Percentiles rank a stretch among this genome's conserved stretches.
These are phyloP conservation scores for Varanus komodoensis DNA, from an alignment of 2,113 vertebrate species.

Conservation along the genomic window DNA sequence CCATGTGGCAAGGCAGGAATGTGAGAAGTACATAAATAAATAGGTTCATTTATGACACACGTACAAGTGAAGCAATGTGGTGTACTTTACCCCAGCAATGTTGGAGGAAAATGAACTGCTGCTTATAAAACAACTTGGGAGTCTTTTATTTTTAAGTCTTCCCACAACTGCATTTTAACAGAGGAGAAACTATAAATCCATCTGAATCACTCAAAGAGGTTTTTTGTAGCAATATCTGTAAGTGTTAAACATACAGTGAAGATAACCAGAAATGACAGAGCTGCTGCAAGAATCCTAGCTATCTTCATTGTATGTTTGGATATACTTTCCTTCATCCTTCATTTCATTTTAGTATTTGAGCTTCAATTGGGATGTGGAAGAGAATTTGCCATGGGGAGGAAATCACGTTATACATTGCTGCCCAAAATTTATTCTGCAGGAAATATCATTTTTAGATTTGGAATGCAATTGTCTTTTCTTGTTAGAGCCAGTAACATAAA, in stretches of 20 bases:
- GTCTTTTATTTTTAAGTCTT: constrained; percentile 10
- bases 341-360: constrained; percentile 1
- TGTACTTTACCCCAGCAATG: not conserved
- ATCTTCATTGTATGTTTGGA: not conserved
- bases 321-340: not conserved
- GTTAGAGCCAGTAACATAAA: not conserved
- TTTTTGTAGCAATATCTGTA: not conserved
- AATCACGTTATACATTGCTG: not conserved
- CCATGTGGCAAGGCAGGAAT: not conserved
- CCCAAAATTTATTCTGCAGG: not conserved
- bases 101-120: not conserved
- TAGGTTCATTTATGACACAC: not conserved
- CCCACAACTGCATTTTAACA: constrained; percentile 1
- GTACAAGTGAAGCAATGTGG: not conserved
- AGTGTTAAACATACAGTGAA: not conserved
- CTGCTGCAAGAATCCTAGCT: not conserved
- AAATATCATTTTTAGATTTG: not conserved
- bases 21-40: not conserved
- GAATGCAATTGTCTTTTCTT: not conserved
- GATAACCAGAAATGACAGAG: not conserved
- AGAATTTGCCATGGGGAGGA: not conserved
- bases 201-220: not conserved
- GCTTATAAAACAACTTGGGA: not conserved
- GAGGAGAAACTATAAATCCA: not conserved
- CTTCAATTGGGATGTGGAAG: not conserved